These are phyloP conservation scores for Orthosia cruda DNA, from an alignment of 2,888 invertebrate species.

Conservation along the genomic window DNA sequence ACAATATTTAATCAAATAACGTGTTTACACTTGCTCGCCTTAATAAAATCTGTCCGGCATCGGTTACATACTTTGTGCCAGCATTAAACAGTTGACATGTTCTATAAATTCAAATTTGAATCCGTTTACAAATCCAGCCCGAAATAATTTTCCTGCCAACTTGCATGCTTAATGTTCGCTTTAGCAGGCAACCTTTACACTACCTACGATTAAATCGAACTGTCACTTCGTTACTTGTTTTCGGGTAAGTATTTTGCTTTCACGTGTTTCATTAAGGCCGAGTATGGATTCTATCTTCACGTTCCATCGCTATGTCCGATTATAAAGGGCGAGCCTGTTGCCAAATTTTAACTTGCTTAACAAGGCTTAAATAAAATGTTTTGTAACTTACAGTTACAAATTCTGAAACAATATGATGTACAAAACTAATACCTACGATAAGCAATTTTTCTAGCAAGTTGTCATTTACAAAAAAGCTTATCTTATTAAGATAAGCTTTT, in stretches of 20 bases:
- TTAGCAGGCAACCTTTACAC: no score
- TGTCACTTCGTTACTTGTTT: background rate
- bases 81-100: background rate
- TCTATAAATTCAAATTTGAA: background rate
- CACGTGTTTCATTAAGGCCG: background rate
- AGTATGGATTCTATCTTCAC: background rate
- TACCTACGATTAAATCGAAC: background rate
- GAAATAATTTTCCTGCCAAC: no score
- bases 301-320: background rate
- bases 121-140: no score
- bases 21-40: background rate
- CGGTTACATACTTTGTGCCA: background rate
- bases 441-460: no score
- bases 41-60: background rate
- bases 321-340: background rate
- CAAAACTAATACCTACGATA: no score
- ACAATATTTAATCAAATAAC: background rate
- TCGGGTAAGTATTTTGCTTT: background rate
- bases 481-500: no score
- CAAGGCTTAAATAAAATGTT: background rate
- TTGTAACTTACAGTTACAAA: background rate
- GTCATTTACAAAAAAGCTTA: no score
- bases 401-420: background rate
- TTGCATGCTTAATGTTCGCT: no score
- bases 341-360: background rate